Evolutionary conservation across 2,113 vertebrate species (phyloP), one percentile per base, ranked within the genome.

Genomic region (Dryoscopus gambensis): DNA sequence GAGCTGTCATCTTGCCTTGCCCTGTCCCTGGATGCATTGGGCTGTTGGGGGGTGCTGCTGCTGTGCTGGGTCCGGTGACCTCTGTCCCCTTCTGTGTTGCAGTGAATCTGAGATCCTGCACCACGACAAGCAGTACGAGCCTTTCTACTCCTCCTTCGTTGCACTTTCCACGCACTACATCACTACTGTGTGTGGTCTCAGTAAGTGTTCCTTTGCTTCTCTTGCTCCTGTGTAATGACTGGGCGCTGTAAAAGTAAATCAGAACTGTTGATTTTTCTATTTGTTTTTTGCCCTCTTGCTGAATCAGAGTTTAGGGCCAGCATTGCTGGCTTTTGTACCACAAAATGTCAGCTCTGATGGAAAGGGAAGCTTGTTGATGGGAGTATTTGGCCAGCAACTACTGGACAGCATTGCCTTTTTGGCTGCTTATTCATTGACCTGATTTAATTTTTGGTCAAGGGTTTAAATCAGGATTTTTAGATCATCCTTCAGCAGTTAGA

Each of bases 111-210:
- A 99, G 97, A 99, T 99, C 98, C 98, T 99, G 97, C 99, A 99
- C 95, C 99, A 99, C 0, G 99, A 99, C 98, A 99, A 99, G 97
- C 99, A 99, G 82, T 99, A 99, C 13, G 99, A 99, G 98, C 99
- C 99, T 11, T 99, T 99, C 97, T 99, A 99, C 98, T 99, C 99
- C 1, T 99, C 99, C 42, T 99, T 99, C 9, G 98, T 99, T 97
- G 99, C 99, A 7, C 99, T 99, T 78, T 99, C 99, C 91, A 99
- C 99, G 7, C 99, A 99, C 98, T 99, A 99, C 98, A 99, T 99
- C 98, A 99, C 99, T 94, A 99, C 99, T 62, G 99, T 99, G 80
- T 99, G 99, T 95, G 98, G 98, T 93, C 99, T 99, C 87, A 99
- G 99, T 99, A 98, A 97, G 99, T 99, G 89, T 42, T 35, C 23